Evolutionary conservation across 2,888 invertebrate genomes (phyloP), one percentile per base, ranked within the genome.

Genomic region (Ophion costatus): DNA sequence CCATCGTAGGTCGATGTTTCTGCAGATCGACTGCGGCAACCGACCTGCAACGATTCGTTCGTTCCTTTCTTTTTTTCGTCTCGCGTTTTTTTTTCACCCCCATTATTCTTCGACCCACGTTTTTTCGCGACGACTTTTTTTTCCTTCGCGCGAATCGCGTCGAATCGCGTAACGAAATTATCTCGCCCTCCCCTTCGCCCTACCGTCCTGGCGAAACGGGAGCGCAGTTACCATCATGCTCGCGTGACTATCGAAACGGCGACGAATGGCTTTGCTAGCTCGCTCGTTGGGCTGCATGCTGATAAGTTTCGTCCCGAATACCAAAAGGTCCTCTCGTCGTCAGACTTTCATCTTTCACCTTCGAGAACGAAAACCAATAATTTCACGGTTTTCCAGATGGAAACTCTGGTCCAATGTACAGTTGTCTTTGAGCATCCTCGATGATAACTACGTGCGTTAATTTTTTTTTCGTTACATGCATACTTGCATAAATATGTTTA

Each of bases 341-440:
- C 70, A 73, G 56, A 17, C 66, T 57, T 80, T 67, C 29, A 51
- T 56, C 57, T 74, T 57, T 14, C 63, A 51, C 33, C 24, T 56
- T 74, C 70, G 73, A 78, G 84, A 90, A 71, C 88, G 89, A 89
- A 89, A 90, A 87, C 89, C 90, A 88, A 90, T 91, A 90, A 91
- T 91, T 90, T 86, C 78, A 86, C 89, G 87, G 86, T 82, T 88
- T 86, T 85, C 86, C 81, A 79, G 61, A 75, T 66, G 33, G 17
- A 64, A 75, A 64, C 33, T 75, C 61, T 20, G 17, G 5, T 24
- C 45, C 63, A 24, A 29, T 38, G 45, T 24, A 42, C 24, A 38
- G 38, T 7, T 66, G 59, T 71, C 51, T 66, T 71, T 74, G 57
- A 51, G 14, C 51, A 14, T 51, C 29, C 45, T 33, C 20, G 20